These are phyloP conservation scores for Sturnus vulgaris DNA, from an alignment of 2,113 vertebrate species.

Conservation along the genomic window DNA sequence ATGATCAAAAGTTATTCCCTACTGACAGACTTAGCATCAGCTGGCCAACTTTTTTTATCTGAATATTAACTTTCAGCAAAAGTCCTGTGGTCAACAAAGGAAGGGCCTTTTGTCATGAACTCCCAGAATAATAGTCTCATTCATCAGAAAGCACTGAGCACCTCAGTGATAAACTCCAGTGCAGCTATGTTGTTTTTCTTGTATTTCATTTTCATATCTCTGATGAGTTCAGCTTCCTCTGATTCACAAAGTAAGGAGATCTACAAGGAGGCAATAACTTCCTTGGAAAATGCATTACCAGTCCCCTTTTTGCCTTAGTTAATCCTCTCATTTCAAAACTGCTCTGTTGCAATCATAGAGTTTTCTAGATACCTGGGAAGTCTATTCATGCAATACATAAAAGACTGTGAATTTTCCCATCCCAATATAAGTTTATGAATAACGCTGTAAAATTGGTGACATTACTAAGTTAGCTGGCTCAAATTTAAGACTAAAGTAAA, in stretches of 20 bases:
- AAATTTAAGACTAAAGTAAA: conserved; percentile 13
- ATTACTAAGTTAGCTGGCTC: neutral
- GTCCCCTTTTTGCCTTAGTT: neutral
- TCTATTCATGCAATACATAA: neutral
- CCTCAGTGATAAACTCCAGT: neutral
- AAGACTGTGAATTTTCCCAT: neutral
- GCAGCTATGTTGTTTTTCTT: neutral
- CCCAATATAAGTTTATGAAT: neutral
- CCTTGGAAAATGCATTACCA: neutral
- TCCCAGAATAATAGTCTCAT: conserved; percentile 16
- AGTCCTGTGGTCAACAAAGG: neutral
- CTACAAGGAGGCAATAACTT: neutral
- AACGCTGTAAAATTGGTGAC: neutral
- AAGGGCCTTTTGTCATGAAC: conserved; percentile 3
- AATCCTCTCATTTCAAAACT: neutral
- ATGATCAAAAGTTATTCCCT: conserved; percentile 23
- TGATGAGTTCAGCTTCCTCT: neutral
- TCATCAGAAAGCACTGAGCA: neutral
- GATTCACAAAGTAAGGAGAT: neutral
- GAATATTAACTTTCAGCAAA: neutral
- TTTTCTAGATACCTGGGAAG: neutral
- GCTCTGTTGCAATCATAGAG: neutral
- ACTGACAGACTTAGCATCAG: neutral
- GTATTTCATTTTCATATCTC: neutral
- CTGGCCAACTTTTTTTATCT: neutral